Conservation (phyloP, 2,888 invertebrate genomes). For the Azorinus chamasolen region DNA sequence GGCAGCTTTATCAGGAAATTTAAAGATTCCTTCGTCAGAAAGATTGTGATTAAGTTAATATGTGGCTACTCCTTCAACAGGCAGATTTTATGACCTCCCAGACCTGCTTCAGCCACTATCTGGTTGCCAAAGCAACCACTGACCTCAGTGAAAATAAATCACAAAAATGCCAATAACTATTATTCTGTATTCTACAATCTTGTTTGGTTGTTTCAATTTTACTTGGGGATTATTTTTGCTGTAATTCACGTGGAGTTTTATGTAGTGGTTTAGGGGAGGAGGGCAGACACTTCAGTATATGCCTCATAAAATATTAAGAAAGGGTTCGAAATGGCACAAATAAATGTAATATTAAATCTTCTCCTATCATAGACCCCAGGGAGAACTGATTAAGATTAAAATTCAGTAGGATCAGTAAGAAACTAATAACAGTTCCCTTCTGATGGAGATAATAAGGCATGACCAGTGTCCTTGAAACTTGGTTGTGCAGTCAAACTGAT, state of each 20-base stretch:
- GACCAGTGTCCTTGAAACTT: too few relatives aligned
- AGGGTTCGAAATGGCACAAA: conserved; percentile 6
- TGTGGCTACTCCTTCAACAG: conserved; percentile 57
- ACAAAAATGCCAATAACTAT: conserved; percentile 69
- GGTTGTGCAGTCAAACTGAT: too few relatives aligned
- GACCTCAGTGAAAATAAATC: conserved; percentile 68
- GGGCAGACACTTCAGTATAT: neutral
- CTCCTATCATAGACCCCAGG: conserved; percentile 9
- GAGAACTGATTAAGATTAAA: conserved; percentile 49
- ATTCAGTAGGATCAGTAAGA: conserved; percentile 40
- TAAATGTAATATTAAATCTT: conserved; percentile 39
- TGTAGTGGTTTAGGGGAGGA: too few relatives aligned
- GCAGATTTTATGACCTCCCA: conserved; percentile 62
- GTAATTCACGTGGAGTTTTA: conserved; percentile 33
- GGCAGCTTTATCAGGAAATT: conserved; percentile 44
- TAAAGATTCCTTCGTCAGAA: conserved; percentile 57
- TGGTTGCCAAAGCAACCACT: conserved; percentile 61
- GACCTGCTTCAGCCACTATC: conserved; percentile 59
- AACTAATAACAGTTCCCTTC: conserved; percentile 49
- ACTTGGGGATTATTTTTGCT: conserved; percentile 55
- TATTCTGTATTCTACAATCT: conserved; percentile 59
- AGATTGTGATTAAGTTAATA: conserved; percentile 64
- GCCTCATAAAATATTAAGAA: conserved; percentile 22
- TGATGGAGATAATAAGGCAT: too few relatives aligned
- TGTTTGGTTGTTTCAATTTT: conserved; percentile 66